phyloP scores from a whole-genome alignment of 2,113 vertebrate genomes.

The Neolamprologus brichardi region DNA sequence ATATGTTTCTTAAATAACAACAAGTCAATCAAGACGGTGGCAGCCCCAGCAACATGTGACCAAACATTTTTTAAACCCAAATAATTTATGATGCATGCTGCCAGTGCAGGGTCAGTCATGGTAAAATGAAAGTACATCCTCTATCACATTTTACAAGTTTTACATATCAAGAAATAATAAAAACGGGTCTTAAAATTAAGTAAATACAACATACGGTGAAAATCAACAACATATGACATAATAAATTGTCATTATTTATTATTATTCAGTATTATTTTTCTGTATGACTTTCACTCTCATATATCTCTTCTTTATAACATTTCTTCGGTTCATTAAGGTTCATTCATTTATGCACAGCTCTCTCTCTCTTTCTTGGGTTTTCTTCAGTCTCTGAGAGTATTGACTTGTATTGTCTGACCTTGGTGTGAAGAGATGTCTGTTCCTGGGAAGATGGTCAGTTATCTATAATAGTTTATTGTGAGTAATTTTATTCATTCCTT shows the following conservation, averaged over 20 bases:
- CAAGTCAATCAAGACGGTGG: neutral
- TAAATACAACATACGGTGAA: neutral
- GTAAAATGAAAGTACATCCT: neutral
- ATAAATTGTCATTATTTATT: neutral
- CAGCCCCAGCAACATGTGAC: neutral
- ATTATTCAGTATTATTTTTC: neutral
- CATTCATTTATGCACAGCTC: neutral
- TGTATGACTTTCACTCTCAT: neutral
- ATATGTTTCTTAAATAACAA: neutral
- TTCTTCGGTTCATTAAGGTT: neutral
- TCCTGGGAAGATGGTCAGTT: neutral
- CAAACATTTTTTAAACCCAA: neutral
- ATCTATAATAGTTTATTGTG: neutral
- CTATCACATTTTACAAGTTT: neutral
- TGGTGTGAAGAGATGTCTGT: neutral
- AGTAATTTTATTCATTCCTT: neutral
- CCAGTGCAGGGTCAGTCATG: neutral
- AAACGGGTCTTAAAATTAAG: neutral
- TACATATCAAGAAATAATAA: neutral
- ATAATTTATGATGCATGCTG: neutral
- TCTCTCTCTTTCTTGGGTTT: neutral
- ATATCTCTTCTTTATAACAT: neutral
- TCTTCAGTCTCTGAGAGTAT: neutral
- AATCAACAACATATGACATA: neutral
- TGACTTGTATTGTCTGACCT: neutral